Base-by-base conservation (phyloP, 2,888 invertebrate species). In the Cosmia pyralina region DNA sequence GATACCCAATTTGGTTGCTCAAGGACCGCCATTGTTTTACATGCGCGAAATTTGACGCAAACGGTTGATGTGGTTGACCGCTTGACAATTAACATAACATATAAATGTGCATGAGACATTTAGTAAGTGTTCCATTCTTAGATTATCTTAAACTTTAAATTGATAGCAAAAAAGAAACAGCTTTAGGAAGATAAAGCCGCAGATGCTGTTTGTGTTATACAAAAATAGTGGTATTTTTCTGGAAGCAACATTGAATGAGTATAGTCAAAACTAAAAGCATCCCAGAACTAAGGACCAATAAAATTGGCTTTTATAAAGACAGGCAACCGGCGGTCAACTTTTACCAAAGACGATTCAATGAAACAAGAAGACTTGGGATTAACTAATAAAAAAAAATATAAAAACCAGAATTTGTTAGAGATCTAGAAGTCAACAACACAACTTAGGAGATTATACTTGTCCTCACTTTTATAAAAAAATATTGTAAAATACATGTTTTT, bases 11-110 rank as follows among this genome's bases (percentile, higher is more conserved):
- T 72, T 81, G 83, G 83, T 52, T n/a, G 46, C n/a, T 44, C 69
- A 85, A 85, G 84, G 85, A 70, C 69, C 11, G 7, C 67, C 55
- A 79, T 83, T 85, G 85, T 85, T 63, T 64, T 46, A 53, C 71
- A 59, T 72, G 67, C 28, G 83, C 72, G 46, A 79, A 81, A 77
- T 60, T 83, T 67, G 72, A 80, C 83, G 65, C 67, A 81, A 79
- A 77, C 19, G 44, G 41, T 34, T 34, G 38, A 71, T 72, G 83
- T 69, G 59, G 73, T 68, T 81, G 77, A 79, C 81, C 78, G 76
- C 58, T 55, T 28, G 22, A 19, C 13, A n/a, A 55, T 64, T 64
- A 53, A 22, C 46, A 53, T 65, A 6, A 64, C 52, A 57, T 62
- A 38, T 55, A 57, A 34, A 67, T 71, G 34, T 65, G 41, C 53